Evolutionary conservation across 2,797 vertebrate genomes (phyloP).

Genomic region (Labeo calbasu): DNA sequence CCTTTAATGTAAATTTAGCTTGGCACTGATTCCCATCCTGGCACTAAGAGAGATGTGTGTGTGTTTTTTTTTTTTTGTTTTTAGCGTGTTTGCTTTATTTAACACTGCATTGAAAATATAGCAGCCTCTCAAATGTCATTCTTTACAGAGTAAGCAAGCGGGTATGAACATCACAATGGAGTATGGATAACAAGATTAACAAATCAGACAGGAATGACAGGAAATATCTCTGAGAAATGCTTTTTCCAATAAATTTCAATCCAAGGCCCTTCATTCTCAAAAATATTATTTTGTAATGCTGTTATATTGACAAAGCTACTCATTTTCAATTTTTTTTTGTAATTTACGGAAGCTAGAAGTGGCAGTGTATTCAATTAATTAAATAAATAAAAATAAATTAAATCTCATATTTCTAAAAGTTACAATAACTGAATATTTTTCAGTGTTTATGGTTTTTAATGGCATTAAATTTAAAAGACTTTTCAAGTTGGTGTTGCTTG

Average conservation of each 20-base stretch:
- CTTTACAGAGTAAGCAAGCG: neutral
- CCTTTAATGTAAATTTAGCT: slow-evolving; percentile 22
- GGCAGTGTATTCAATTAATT: neutral
- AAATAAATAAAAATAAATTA: neutral
- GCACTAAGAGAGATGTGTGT: neutral
- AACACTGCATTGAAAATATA: neutral
- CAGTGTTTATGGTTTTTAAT: neutral
- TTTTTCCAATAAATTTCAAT: too few relatives aligned
- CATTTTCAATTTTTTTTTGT: neutral
- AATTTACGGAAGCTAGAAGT: neutral
- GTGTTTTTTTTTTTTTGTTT: too few relatives aligned
- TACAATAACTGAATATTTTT: neutral
- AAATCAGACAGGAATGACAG: neutral
- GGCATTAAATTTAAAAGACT: neutral
- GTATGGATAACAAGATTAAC: neutral
- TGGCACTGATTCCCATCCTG: neutral
- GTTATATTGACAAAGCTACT: neutral
- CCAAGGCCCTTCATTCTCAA: neutral
- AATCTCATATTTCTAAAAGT: neutral
- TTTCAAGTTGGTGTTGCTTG: neutral
- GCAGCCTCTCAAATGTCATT: neutral
- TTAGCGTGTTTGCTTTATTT: slow-evolving; percentile 3
- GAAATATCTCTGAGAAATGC: too few relatives aligned
- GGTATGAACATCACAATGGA: neutral
- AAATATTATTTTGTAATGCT: neutral